Base-by-base conservation (phyloP, 1,140 invertebrate species). In the Microplitis demolitor region DNA sequence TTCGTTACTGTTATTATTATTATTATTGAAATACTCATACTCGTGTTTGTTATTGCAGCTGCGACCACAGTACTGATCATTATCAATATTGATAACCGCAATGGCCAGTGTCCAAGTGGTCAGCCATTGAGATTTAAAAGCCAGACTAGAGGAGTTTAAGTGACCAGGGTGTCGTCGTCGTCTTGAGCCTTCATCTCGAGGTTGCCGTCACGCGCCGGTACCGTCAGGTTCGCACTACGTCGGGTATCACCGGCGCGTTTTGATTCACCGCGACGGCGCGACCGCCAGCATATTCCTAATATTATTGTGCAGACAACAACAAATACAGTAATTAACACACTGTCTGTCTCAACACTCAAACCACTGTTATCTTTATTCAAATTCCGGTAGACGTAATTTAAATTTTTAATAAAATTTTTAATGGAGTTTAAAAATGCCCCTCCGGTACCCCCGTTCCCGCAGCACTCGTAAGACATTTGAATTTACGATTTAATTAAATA, bases 381-480 rank as follows among this genome's bases (percentile, higher is more conserved):
- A 45, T 66, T 70, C 16, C 37, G 53, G 24, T 24, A 24, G 24
- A 61, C 24, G 64, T 66, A 45, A 24, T 33, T 71, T 24, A 34
- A 14, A 9, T 31, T n/a, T 45, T 16, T 33, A 1, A 60, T 14
- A 16, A 72, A 69, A 72, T 39, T 58, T 16, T 73, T 66, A 61
- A 81, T 63, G 53, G 67, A 73, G 51, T 68, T 33, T 5, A 5
- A 35, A 54, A 84, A 78, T 58, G 80, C 74, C n/a, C 78, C 75
- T 66, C 82, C 81, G 69, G 72, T 69, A 13, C 62, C 71, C 61
- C 77, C 77, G 72, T 78, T 73, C 51, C 82, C 80, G 63, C 82
- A 83, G 31, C 83, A 84, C 6, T 83, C 83, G 74, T 78, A 82
- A 68, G 82, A 82, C 82, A 83, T 83, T 73, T 35, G 9, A 24